A percentile compares a stretch with the other conserved stretches of the same genome.
Conservation (phyloP, 2,113 vertebrate species). For the Sapayoa aenigma region DNA sequence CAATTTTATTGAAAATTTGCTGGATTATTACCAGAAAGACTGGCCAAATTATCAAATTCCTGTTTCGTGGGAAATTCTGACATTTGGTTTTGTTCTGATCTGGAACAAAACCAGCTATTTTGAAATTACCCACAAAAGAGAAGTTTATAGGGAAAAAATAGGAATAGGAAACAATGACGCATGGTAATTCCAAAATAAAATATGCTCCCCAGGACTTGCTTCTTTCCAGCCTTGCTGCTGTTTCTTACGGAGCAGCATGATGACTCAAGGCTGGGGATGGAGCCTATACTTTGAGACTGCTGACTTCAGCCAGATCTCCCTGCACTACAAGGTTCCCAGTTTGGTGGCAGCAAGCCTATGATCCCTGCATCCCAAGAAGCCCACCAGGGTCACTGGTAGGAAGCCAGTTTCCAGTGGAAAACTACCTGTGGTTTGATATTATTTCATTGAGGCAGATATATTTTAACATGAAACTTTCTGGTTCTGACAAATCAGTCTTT, state of each 20-base stretch:
- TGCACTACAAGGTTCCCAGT: not conserved
- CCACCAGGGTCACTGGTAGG: constrained; percentile 20
- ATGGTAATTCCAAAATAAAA: constrained; percentile 47
- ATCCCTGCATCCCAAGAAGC: not conserved
- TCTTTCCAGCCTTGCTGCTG: constrained; percentile 1
- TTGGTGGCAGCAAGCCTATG: not conserved
- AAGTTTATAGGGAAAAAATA: constrained; percentile 31
- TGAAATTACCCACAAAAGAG: constrained; percentile 39
- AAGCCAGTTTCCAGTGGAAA: constrained; percentile 32
- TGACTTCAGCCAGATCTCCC: not conserved
- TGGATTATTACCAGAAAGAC: constrained; percentile 25
- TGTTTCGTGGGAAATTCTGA: constrained; percentile 56
- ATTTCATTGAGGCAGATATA: not conserved
- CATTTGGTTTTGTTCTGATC: constrained; percentile 47
- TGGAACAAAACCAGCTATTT: constrained; percentile 13
- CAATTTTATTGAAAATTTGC: not conserved
- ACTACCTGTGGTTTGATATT: constrained; percentile 12
- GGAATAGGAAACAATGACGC: constrained; percentile 60
- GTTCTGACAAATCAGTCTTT: not conserved
- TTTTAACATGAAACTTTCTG: constrained; percentile 9
- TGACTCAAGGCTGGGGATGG: not conserved
- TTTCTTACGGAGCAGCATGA: accelerated
- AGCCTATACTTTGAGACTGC: not conserved
- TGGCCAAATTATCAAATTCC: constrained; percentile 27
- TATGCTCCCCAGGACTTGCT: not conserved